Conservation (phyloP, 1,140 invertebrate genomes). For the Phymorhynchus buccinoides region DNA sequence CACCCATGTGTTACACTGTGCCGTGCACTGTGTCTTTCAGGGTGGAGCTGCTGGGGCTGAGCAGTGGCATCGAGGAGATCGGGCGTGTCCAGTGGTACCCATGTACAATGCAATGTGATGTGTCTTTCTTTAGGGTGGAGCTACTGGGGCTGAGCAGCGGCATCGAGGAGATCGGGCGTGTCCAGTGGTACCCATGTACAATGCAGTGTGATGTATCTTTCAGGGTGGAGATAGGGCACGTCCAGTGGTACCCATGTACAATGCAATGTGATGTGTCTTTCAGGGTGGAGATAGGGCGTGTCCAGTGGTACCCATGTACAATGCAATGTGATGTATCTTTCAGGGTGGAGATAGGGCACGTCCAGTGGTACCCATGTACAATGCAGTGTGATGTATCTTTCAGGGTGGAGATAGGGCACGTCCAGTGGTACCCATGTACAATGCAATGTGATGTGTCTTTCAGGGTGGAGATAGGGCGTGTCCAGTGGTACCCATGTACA, state of each 20-base stretch:
- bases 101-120: too few species aligned
- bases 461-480: conserved; percentile 80
- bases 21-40: too few species aligned
- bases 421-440: conserved; percentile 98
- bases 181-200: conserved; percentile 98
- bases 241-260: conserved; percentile 98
- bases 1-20: too few species aligned
- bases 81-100: conserved; percentile 94
- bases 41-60: conserved; percentile 61
- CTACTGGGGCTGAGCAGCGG: conserved; percentile 75
- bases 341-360: conserved; percentile 80
- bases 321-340: too few species aligned
- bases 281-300: conserved; percentile 83
- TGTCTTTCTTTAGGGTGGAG: conserved; percentile 59
- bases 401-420: conserved; percentile 83
- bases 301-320: conserved; percentile 98
- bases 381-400: too few species aligned
- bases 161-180: conserved; percentile 87
- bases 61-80: conserved; percentile 86
- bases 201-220: too few species aligned
- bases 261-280: too few species aligned
- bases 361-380: conserved; percentile 98
- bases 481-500: conserved; percentile 98
- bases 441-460: too few species aligned
- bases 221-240: conserved; percentile 80